These are phyloP conservation scores for Monochamus saltuarius DNA, from an alignment of 1,140 invertebrate genomes.

Conservation along the genomic window DNA sequence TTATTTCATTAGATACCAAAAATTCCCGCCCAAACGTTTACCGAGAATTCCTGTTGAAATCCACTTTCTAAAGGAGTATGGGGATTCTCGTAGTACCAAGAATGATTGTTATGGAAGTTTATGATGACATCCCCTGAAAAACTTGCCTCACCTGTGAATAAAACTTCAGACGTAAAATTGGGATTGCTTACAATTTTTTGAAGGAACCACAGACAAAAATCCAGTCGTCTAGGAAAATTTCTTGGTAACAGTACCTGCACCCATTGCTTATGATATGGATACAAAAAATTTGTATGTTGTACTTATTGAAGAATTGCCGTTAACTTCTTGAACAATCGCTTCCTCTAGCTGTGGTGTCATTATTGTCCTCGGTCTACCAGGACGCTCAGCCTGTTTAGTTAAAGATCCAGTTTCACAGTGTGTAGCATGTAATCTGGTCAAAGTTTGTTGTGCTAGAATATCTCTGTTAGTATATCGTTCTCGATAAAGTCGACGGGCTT, in stretches of 20 bases:
- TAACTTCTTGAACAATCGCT: background rate
- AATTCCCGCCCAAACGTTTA: too few relatives aligned
- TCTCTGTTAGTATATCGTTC: too few relatives aligned
- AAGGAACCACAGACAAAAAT: background rate
- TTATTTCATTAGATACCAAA: too few relatives aligned
- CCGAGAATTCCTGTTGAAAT: too few relatives aligned
- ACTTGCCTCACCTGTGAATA: background rate
- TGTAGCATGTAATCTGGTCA: background rate
- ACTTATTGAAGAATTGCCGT: slow-evolving; percentile 3
- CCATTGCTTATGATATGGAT: too few relatives aligned
- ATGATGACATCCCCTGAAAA: background rate
- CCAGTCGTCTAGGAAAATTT: too few relatives aligned
- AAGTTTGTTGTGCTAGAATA: background rate
- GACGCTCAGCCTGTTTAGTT: background rate
- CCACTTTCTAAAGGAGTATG: too few relatives aligned
- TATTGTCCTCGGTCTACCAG: background rate
- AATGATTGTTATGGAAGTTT: background rate
- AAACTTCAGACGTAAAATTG: background rate
- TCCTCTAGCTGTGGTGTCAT: slow-evolving; percentile 3
- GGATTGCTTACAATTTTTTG: background rate
- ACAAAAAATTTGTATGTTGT: too few relatives aligned
- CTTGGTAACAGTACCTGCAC: too few relatives aligned
- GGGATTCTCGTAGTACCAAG: background rate
- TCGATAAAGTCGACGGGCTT: slow-evolving; percentile 3
- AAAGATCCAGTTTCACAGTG: background rate